phyloP scores from a whole-genome alignment of 2,113 vertebrate species.

The Penelope pileata region DNA sequence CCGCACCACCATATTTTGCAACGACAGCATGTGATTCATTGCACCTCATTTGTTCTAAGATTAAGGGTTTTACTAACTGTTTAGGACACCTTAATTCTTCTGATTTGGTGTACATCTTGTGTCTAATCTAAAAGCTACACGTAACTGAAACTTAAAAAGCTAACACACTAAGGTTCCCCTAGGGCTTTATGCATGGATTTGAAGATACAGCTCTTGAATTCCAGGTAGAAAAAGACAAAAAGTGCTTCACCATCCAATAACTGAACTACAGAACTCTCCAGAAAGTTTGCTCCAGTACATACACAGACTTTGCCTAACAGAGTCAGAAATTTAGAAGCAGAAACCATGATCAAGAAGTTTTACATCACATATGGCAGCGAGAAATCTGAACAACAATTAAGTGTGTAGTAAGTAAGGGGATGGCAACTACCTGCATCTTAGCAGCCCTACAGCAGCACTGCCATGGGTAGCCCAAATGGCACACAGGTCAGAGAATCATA shows the following conservation, averaged over 20 bases:
- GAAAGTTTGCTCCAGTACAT: background rate
- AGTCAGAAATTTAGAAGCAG: background rate
- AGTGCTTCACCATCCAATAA: background rate
- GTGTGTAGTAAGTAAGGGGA: background rate
- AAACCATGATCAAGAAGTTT: background rate
- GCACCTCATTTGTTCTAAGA: background rate
- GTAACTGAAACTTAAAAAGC: background rate
- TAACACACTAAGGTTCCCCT: background rate
- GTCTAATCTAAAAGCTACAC: background rate
- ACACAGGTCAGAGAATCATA: background rate
- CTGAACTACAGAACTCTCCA: background rate
- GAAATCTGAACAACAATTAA: background rate
- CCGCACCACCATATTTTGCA: background rate
- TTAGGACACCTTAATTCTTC: background rate
- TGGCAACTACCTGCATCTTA: background rate
- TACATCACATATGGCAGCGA: background rate
- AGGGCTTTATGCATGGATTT: background rate
- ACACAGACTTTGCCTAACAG: background rate
- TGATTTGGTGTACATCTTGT: background rate
- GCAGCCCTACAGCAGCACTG: background rate
- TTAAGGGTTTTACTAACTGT: background rate
- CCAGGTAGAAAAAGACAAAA: background rate
- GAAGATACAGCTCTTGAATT: background rate
- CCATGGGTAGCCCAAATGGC: background rate
- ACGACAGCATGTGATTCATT: constrained; percentile 10